Evolutionary conservation across 2,888 invertebrate genomes (phyloP).

Genomic region (Cephus runcator): DNA sequence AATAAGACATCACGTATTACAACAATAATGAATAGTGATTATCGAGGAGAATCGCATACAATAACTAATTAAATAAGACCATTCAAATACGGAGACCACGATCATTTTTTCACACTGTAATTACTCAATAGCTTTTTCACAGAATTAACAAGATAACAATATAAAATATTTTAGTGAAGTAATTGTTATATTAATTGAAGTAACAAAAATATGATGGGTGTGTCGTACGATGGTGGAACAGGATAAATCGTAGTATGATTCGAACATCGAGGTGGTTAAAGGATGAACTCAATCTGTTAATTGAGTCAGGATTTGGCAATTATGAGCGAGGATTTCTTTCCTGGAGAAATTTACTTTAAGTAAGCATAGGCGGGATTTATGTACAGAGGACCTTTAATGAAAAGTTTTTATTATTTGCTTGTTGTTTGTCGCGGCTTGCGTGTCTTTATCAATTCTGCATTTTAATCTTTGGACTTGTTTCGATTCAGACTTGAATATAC

Average conservation of each 20-base stretch:
- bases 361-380: conserved; percentile 28
- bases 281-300: neutral
- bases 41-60: conserved; percentile 17
- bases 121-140: conserved; percentile 61
- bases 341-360: neutral
- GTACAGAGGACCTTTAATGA: conserved; percentile 46
- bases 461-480: conserved; percentile 39
- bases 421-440: conserved; percentile 43
- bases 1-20: neutral
- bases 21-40: neutral
- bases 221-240: neutral
- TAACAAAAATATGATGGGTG: conserved; percentile 10
- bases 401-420: conserved; percentile 43
- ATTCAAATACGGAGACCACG: conserved; percentile 23
- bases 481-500: conserved; percentile 51
- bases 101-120: conserved; percentile 49
- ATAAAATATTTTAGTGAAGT: conserved; percentile 29
- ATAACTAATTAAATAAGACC: conserved; percentile 26
- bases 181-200: conserved; percentile 30
- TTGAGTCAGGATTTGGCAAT: neutral
- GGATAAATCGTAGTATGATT: neutral
- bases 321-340: neutral
- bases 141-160: conserved; percentile 36
- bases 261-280: neutral
- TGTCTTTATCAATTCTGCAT: conserved; percentile 41